Base-by-base conservation (phyloP, 2,113 vertebrate genomes). In the Thunnus thynnus region DNA sequence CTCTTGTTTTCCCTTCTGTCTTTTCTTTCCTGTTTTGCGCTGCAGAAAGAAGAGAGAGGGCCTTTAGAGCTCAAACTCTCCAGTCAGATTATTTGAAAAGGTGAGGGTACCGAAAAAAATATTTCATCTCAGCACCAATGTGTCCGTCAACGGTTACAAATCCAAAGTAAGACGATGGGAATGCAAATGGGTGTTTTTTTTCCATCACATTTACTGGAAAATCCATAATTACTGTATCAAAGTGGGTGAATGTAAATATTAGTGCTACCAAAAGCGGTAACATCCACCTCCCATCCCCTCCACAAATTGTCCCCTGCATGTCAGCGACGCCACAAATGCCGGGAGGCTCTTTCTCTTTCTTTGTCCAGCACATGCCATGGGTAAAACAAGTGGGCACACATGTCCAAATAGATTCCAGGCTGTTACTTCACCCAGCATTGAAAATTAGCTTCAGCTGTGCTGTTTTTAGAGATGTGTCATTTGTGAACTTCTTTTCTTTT, bases 231-330 rank as follows among this genome's bases (percentile, higher is more conserved):
- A 13, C 63, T 68, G 54, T 52, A 52, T 78, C 57, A 72, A 75
- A 74, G 20, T 52, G 32, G n/a, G 22, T 46, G 54, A 64, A 74
- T 66, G 62, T 61, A 79, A 81, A 88, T 67, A 83, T 88, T 86
- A 72, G 63, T 62, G 17, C 46, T 57, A 58, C 47, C n/a, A 64
- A 78, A 63, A 63, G 57, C 18, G 32, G 52, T 32, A 51, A 65
- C 70, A 70, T 76, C 54, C 66, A 54, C 55, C 11, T 36, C 17
- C 48, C 20, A 14, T 52, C 52, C 52, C 57, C 2, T 46, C 51
- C 16, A 11, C 61, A 75, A 74, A 71, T 8, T 57, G 68, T 62
- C 48, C 73, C 32, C 32, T 68, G 51, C 41, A 71, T 78, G 32
- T 52, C 20, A 66, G 22, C 9, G 1, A 11, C 22, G 18, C 71